These are phyloP conservation scores for Phalanger gymnotis DNA, from an alignment of 2,797 vertebrate species.

Conservation along the genomic window DNA sequence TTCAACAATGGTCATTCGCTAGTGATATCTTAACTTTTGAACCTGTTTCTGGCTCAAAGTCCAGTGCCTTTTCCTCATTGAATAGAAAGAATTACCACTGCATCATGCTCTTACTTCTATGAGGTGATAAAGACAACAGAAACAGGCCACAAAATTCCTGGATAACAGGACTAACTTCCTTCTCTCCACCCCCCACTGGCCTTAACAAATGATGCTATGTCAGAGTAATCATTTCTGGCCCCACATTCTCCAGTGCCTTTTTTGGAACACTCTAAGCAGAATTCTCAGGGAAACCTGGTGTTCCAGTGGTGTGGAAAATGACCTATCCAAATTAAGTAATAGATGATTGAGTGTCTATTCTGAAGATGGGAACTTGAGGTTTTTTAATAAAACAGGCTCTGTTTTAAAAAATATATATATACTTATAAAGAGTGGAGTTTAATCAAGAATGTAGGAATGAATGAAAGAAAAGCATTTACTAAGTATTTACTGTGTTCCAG, in stretches of 20 bases:
- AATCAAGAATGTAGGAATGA: background rate
- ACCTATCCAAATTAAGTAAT: background rate
- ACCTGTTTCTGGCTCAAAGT: no score
- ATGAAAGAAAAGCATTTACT: background rate
- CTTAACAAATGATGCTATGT: background rate
- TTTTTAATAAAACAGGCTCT: background rate
- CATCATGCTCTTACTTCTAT: background rate
- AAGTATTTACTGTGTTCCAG: background rate
- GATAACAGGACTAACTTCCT: background rate
- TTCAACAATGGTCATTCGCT: background rate
- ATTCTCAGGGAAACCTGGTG: background rate
- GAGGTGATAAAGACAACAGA: background rate
- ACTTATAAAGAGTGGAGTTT: background rate
- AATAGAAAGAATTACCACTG: background rate
- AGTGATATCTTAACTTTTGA: background rate
- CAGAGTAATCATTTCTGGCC: background rate
- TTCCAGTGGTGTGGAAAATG: background rate
- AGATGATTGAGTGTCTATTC: background rate
- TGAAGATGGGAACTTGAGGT: background rate
- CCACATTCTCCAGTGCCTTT: background rate
- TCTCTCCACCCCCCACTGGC: background rate
- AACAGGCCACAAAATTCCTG: background rate
- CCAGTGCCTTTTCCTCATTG: background rate
- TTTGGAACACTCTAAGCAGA: background rate
- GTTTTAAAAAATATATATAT: background rate